A percentile compares a stretch with the other conserved stretches of the same genome.
These are phyloP conservation scores for Halictus ligatus DNA, from an alignment of 2,888 invertebrate genomes.

Conservation along the genomic window DNA sequence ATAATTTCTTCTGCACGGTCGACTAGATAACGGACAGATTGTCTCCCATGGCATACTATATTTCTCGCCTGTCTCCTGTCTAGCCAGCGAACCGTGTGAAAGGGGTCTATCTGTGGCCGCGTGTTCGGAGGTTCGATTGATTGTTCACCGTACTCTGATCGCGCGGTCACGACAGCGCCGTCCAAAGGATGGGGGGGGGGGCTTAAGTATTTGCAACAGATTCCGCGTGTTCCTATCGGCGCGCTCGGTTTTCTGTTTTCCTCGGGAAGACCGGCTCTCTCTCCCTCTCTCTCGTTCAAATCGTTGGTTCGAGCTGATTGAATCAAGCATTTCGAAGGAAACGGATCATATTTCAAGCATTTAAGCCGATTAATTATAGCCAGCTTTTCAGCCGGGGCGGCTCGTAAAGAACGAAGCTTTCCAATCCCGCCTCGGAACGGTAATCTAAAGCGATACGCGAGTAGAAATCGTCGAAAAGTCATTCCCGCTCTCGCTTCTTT, in stretches of 20 bases:
- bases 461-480: slow-evolving; percentile 66
- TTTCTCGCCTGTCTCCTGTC: slow-evolving; percentile 32
- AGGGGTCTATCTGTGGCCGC: slow-evolving; percentile 33
- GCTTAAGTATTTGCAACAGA: not conserved
- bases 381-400: slow-evolving; percentile 18
- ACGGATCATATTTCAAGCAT: slow-evolving; percentile 38
- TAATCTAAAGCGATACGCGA: slow-evolving; percentile 52
- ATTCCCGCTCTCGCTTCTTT: slow-evolving; percentile 62
- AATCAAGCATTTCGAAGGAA: not conserved
- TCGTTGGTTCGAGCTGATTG: not conserved
- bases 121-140: slow-evolving; percentile 37
- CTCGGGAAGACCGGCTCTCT: not conserved
- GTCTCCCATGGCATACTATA: slow-evolving; percentile 28
- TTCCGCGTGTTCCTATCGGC: not conserved
- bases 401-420: slow-evolving; percentile 39
- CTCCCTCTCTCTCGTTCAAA: not conserved
- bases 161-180: not conserved
- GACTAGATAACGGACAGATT: slow-evolving; percentile 36
- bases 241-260: not conserved
- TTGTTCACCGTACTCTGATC: slow-evolving; percentile 38
- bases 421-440: slow-evolving; percentile 48
- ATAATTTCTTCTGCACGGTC: slow-evolving; percentile 25
- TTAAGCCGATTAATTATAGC: slow-evolving; percentile 51
- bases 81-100: slow-evolving; percentile 46
- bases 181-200: not conserved